A percentile compares a stretch with the other conserved stretches of the same genome.
Conservation (phyloP, 35 echinoderm and acorn worm genomes). For the Anneissia japonica region DNA sequence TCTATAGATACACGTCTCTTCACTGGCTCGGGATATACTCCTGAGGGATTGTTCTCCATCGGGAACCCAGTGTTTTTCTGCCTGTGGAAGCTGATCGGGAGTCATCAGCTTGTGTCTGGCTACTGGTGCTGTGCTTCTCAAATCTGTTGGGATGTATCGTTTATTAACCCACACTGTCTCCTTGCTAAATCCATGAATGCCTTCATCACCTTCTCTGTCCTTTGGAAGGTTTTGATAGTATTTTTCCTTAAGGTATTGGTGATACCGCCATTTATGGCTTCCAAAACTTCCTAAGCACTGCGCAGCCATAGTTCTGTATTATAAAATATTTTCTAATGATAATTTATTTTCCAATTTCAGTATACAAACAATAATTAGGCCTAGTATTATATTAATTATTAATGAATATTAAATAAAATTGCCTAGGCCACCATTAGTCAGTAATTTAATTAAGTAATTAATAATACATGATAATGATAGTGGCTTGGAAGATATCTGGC, state of each 20-base stretch:
- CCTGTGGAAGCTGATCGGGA: slow-evolving; percentile 54
- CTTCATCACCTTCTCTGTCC: background rate
- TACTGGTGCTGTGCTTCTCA: slow-evolving; percentile 95
- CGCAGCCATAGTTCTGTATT: slow-evolving; percentile 52
- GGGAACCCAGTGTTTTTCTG: slow-evolving; percentile 55
- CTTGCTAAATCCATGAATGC: slow-evolving; percentile 25
- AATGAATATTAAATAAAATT: too few species aligned
- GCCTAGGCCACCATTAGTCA: too few species aligned
- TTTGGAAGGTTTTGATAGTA: background rate
- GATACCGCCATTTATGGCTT: slow-evolving; percentile 69
- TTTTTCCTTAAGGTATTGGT: slow-evolving; percentile 27
- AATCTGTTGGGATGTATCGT: slow-evolving; percentile 91
- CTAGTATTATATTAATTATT: too few species aligned
- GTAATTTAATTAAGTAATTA: too few species aligned
- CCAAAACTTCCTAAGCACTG: slow-evolving; percentile 98
- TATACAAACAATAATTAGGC: too few species aligned
- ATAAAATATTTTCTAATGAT: background rate
- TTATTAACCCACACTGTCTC: slow-evolving; percentile 98
- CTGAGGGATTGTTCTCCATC: slow-evolving; percentile 69
- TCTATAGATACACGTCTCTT: slow-evolving; percentile 68
- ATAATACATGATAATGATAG: too few species aligned
- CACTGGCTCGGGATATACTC: slow-evolving; percentile 49
- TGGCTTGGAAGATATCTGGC: too few species aligned
- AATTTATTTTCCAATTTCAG: too few species aligned
- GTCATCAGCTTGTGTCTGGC: slow-evolving; percentile 83